These are phyloP conservation scores for Metallyticus violacea DNA, from an alignment of 2,888 invertebrate species.

Conservation along the genomic window DNA sequence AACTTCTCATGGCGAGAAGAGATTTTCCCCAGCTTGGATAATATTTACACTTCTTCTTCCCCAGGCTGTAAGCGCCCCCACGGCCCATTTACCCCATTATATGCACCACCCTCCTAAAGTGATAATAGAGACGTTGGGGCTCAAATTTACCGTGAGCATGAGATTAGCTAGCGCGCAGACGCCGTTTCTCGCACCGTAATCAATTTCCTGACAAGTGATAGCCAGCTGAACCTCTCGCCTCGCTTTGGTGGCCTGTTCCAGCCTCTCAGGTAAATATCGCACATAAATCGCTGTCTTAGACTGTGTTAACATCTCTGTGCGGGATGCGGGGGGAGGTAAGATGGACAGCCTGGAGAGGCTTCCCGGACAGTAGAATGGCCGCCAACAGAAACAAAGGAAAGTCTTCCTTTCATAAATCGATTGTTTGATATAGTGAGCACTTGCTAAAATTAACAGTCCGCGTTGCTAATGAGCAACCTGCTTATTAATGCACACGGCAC, in stretches of 20 bases:
- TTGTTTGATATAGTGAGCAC: too few relatives aligned
- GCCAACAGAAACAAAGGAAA: too few relatives aligned
- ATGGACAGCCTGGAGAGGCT: neutral
- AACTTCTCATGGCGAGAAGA: neutral
- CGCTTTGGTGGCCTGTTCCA: conserved; percentile 14
- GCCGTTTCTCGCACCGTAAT: conserved; percentile 23
- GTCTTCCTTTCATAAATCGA: too few relatives aligned
- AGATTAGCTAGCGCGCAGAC: conserved; percentile 33
- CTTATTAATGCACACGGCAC: neutral
- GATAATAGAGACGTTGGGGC: conserved; percentile 45
- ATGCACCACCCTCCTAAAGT: conserved; percentile 47
- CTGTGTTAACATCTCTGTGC: too few relatives aligned
- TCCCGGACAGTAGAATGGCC: conserved; percentile 5
- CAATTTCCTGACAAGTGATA: conserved; percentile 32
- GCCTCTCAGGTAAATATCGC: neutral
- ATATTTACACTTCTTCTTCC: conserved; percentile 25
- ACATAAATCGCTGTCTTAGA: too few relatives aligned
- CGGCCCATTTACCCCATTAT: conserved; percentile 33
- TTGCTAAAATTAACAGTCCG: neutral
- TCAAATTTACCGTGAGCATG: conserved; percentile 45
- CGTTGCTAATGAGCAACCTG: neutral
- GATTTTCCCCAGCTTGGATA: neutral
- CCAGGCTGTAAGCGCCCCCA: conserved; percentile 3
- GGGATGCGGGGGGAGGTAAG: neutral
- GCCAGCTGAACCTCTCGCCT: too few relatives aligned